Evolutionary conservation across 2,888 invertebrate species (phyloP), one percentile per base, ranked within the genome.

Genomic region (Pomacea canaliculata): DNA sequence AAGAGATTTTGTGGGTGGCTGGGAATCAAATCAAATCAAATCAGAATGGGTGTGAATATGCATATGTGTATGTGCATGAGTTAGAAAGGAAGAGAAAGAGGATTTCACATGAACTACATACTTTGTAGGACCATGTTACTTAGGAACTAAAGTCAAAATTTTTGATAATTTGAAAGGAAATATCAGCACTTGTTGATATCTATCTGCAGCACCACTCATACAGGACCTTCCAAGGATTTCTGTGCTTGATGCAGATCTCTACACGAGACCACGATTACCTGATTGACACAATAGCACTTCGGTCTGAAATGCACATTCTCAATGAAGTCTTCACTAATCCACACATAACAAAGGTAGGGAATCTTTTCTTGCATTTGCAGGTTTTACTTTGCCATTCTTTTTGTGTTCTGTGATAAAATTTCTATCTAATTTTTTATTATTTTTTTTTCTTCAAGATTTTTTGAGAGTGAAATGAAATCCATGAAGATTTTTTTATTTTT

Each of bases 221-320:
- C 88, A 93, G 98, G 78, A 94, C 95, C 0, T 99, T 95, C 90
- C 77, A 79, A 92, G 99, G 99, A 0, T 94, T 99, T 75, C 97
- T 98, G 0, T 99, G 99, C 90, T 92, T 99, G 4, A 94, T 99
- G 91, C 99, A 99, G 92, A 95, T 99, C 84, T 96, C 98, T 0
- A 92, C 98, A 0, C 89, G 93, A 71, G 92, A 93, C 23, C 92
- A 92, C 4, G 99, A 99, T 91, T 99, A 95, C 89, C 92, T 99
- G 1, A 92, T 99, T 19, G 99, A 99, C 89, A 94, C 97, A 0
- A 91, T 99, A 9, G 92, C 93, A 0, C 91, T 98, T n/a, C 93
- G 99, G 74, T 94, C 95, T 71, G 94, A 97, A 66, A 91, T 99
- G 77, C 93, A 95, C 83, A 89, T 94, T 71, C 92, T 99, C 0